Evolutionary conservation across 2,888 invertebrate genomes (phyloP), one percentile per base, ranked within the genome.

Genomic region (Meteorus cinctellus): DNA sequence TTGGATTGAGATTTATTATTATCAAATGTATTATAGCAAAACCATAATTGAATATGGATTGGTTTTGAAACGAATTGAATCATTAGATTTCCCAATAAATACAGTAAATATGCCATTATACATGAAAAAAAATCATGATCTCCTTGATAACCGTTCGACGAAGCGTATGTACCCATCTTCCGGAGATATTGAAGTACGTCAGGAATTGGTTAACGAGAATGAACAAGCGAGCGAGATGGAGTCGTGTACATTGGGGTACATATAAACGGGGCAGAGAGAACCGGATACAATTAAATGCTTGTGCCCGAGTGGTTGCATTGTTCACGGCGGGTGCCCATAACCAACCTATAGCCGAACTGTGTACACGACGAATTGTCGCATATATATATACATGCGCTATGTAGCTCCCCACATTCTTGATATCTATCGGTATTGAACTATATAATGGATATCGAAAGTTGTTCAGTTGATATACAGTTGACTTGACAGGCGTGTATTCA

Each of bases 141-240:
- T 16, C 4, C 48, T 48, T 48, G 48, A 48, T n/a, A 48, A 48
- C 48, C n/a, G 16, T 48, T 48, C 48, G n/a, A 48, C 48, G 48
- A n/a, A 16, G 48, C 48, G 48, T n/a, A 48, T 48, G 48, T n/a
- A 48, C 48, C 55, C 19, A 55, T 55, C 55, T 55, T 55, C 55
- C 55, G 55, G 55, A 24, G 72, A 74, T 27, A 72, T 41, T 8
- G 55, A 55, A 19, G 55, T 19, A 55, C 19, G n/a, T 16, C 41
- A 77, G 84, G 85, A 86, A 86, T 84, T 83, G 82, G 78, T 85
- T 87, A 87, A 87, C 88, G 86, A 88, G 87, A 84, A 81, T 72
- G 74, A 79, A 81, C 72, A 34, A 31, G 29, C 16, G 45, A 29
- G 24, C 6, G 66, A 59, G 72, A 69, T 55, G 51, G 66, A 72